Base-by-base conservation (phyloP, 2,888 invertebrate species). In the Nomada ferruginata region DNA sequence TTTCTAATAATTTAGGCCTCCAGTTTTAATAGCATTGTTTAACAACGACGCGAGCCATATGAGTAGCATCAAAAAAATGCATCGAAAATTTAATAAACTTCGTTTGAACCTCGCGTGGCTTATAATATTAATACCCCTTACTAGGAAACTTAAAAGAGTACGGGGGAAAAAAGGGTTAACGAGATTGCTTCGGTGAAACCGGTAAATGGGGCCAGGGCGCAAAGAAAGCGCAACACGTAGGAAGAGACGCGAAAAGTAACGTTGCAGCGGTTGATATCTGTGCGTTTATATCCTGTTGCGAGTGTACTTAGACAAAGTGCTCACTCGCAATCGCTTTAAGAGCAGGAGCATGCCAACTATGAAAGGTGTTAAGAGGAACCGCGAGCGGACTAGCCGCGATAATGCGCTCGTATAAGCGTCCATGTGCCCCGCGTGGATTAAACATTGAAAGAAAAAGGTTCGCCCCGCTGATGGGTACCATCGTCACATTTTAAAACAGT, bases 291-390 rank as follows among this genome's bases (percentile, higher is more conserved):
- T 84, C 71, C 74, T 70, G 76, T 72, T 79, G 81, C 82, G 83
- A 86, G 86, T 80, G 85, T 89, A 91, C 91, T 92, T 90, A 83
- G 90, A 91, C 90, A 91, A 90, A 91, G 91, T 91, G 88, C 91
- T 89, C 86, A 85, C 85, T 85, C 83, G 85, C 85, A 90, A 89
- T 90, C 89, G 87, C 86, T 90, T 87, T 89, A 89, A 90, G 88
- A 90, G 89, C 88, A 86, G 80, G 84, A 87, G 86, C 85, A 87
- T 85, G 86, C 85, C 89, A 87, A 88, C 89, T 90, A 91, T 87
- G 89, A 89, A 84, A 90, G 86, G 88, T 88, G 89, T 86, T 89
- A 90, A 91, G 88, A 85, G 89, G 88, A 72, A 79, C 79, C 76
- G 72, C 75, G 81, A 79, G 69, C 85, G 80, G 70, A 84, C 90